A percentile compares a stretch with the other conserved stretches of the same genome.
Conservation (phyloP, 2,113 vertebrate genomes). For the Deroptyus accipitrinus region DNA sequence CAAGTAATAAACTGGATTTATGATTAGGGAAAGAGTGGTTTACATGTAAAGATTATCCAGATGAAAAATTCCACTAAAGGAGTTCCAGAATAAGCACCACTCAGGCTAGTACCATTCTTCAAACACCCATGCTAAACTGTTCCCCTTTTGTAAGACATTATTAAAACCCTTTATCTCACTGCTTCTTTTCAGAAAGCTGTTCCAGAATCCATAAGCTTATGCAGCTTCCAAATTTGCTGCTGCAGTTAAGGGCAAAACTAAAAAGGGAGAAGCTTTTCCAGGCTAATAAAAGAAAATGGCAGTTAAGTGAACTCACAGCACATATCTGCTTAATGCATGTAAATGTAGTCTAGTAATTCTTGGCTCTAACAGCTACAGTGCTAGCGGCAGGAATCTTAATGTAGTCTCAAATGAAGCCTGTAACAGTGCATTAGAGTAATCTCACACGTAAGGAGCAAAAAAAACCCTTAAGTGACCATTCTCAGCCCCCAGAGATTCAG, state of each 20-base stretch:
- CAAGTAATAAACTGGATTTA: neutral
- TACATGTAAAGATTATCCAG: neutral
- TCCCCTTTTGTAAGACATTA: neutral
- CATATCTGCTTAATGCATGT: neutral
- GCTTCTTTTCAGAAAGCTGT: neutral
- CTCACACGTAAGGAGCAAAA: neutral
- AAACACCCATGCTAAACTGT: neutral
- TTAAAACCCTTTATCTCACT: neutral
- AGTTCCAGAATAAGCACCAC: neutral
- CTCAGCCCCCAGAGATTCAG: neutral
- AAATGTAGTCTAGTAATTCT: neutral
- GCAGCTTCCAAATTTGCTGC: neutral
- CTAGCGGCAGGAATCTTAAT: neutral
- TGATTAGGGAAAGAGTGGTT: neutral
- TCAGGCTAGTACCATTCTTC: neutral
- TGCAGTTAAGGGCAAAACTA: neutral
- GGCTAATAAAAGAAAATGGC: neutral
- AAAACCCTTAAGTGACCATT: neutral
- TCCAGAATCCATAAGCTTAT: neutral
- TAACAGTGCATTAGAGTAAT: neutral
- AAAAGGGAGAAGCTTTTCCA: neutral
- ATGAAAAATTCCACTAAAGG: neutral
- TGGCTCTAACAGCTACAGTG: neutral
- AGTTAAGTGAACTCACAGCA: neutral
- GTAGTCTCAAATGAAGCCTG: neutral